phyloP scores from a whole-genome alignment of 2,888 invertebrate genomes.

The Camptogramma bilineatum region DNA sequence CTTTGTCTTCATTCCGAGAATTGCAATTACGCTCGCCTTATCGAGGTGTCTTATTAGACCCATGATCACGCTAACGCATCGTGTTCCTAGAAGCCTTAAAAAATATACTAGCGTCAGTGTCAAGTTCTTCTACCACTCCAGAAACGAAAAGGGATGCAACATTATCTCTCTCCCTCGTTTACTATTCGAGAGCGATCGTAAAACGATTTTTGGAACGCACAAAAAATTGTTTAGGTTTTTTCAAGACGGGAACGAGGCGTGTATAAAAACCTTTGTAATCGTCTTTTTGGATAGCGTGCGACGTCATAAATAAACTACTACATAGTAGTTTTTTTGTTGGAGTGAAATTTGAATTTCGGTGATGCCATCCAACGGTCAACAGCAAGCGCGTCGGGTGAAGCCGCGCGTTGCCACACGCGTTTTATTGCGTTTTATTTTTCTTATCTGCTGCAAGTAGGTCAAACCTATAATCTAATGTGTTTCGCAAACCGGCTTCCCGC shows the following conservation, averaged over 20 bases:
- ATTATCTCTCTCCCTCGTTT: conserved; percentile 64
- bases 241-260: conserved; percentile 59
- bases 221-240: conserved; percentile 84
- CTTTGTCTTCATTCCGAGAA: conserved; percentile 58
- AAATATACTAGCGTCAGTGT: conserved; percentile 68
- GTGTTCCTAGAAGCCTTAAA: conserved; percentile 73
- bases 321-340: conserved; percentile 63
- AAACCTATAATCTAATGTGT: conserved; percentile 63
- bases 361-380: conserved; percentile 66
- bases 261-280: conserved; percentile 56
- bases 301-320: conserved; percentile 79
- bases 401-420: conserved; percentile 43
- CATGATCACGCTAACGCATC: conserved; percentile 59
- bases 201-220: conserved; percentile 74
- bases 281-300: conserved; percentile 75
- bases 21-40: conserved; percentile 50
- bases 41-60: conserved; percentile 63
- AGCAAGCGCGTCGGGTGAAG: conserved; percentile 49
- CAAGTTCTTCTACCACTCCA: conserved; percentile 66
- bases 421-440: conserved; percentile 66
- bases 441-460: conserved; percentile 74
- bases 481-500: conserved; percentile 53
- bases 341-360: conserved; percentile 70
- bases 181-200: conserved; percentile 81
- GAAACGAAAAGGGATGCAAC: conserved; percentile 52